phyloP scores from a whole-genome alignment of 2,888 invertebrate species.

The Dryadula phaetusa region DNA sequence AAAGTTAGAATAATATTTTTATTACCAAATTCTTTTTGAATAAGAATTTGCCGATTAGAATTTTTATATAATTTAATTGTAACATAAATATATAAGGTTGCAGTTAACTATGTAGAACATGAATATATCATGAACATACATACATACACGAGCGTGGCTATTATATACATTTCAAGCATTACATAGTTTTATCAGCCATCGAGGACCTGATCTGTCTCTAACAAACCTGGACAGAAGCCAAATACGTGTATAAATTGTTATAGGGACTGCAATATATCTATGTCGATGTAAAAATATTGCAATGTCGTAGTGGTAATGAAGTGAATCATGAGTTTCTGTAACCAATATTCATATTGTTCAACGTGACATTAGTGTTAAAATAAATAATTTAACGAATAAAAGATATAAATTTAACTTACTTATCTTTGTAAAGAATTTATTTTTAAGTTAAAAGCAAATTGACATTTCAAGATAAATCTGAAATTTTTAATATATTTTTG shows the following conservation, averaged over 20 bases:
- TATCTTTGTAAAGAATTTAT: background rate
- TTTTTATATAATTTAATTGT: too few species aligned
- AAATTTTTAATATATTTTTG: background rate
- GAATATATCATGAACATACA: too few species aligned
- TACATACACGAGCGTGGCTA: too few species aligned
- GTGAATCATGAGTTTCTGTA: conserved; percentile 10
- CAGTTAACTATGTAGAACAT: too few species aligned
- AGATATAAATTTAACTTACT: background rate
- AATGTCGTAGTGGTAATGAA: conserved; percentile 27
- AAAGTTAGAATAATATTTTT: background rate
- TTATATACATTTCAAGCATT: background rate
- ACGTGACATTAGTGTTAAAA: background rate
- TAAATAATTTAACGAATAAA: background rate
- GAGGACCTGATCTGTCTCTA: conserved; percentile 28
- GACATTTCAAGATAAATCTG: background rate
- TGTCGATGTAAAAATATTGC: conserved; percentile 24
- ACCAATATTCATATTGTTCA: background rate
- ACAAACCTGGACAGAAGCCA: conserved; percentile 34
- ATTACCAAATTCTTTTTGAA: background rate
- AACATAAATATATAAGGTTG: too few species aligned
- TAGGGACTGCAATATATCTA: conserved; percentile 24
- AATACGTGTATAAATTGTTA: conserved; percentile 25
- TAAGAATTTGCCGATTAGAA: too few species aligned
- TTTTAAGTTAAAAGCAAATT: background rate
- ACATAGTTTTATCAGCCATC: background rate